phyloP scores from a whole-genome alignment of 2,113 vertebrate genomes.

The Trinectes maculatus region DNA sequence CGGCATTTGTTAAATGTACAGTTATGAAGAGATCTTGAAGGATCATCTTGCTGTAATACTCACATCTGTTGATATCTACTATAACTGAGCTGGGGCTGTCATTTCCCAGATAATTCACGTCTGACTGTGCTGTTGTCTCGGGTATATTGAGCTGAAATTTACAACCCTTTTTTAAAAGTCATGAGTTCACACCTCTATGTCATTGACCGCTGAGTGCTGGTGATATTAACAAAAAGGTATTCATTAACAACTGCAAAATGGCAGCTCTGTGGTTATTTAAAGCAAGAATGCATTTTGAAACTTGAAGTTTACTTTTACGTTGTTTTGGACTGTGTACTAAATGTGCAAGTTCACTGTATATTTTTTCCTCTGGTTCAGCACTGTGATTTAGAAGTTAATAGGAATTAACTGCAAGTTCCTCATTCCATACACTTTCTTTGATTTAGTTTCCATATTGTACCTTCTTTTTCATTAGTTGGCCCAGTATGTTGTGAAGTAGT shows the following conservation, averaged over 20 bases:
- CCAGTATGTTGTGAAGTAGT: not conserved
- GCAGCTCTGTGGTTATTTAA: not conserved
- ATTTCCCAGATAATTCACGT: slow-evolving; percentile 19
- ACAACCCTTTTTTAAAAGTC: slow-evolving; percentile 13
- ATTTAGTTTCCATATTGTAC: not conserved
- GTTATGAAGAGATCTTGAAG: slow-evolving; percentile 11
- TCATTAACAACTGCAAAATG: too few species aligned
- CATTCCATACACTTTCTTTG: not conserved
- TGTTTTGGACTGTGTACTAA: too few species aligned
- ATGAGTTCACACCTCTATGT: not conserved
- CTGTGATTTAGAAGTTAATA: slow-evolving; percentile 7
- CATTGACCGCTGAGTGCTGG: slow-evolving; percentile 6
- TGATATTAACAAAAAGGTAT: slow-evolving; percentile 1
- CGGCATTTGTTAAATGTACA: not conserved
- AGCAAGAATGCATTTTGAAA: too few species aligned
- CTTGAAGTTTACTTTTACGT: too few species aligned
- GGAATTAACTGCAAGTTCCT: not conserved
- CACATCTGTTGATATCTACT: too few species aligned
- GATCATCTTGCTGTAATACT: too few species aligned
- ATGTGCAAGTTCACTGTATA: too few species aligned
- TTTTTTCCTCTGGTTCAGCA: slow-evolving; percentile 3
- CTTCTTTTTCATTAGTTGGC: not conserved
- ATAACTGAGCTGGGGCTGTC: slow-evolving; percentile 17
- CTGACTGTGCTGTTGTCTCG: not conserved
- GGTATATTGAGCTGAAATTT: slow-evolving; percentile 28